Base-by-base conservation (phyloP, 2,888 invertebrate species). In the Drosophila affinis region DNA sequence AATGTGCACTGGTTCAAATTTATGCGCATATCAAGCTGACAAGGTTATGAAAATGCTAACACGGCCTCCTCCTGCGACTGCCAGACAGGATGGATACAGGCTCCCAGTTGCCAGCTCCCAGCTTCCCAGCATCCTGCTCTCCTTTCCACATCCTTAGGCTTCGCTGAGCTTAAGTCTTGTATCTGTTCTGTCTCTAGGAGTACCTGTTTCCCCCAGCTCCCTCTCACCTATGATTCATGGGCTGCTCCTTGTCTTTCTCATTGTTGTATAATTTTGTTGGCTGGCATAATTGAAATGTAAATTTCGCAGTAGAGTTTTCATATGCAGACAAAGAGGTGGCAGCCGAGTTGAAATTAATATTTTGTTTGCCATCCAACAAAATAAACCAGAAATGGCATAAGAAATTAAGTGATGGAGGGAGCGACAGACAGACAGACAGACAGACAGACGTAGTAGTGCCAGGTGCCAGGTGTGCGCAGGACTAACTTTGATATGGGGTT, bases 11-110 rank as follows among this genome's bases (percentile, higher is more conserved):
- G 88, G 80, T 88, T 83, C 74, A 86, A 83, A 83, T 88, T 86
- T 84, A 88, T 84, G 88, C 88, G 88, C 83, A 84, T 84, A 88
- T 88, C 83, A 88, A 88, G 83, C 83, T 78, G 83, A 84, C 83
- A 88, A 84, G 88, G 87, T 88, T 84, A 84, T 84, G 88, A 84
- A 84, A 84, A 80, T 84, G 88, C 87, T 76, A 78, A 77, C 79
- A 79, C 72, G 78, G 68, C 68, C 85, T 54, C 68, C 85, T 54
- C 68, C 85, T 54, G 69, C 56, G 52, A 57, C 71, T 62, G 59
- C 59, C 39, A 51, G 58, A 48, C 65, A 61, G 58, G 53, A 71
- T 49, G 48, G 44, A 24, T 57, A 27, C 47, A 24, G 5, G 27
- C 45, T 14, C 12, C 46, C 39, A 3, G 10, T 9, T 17, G 47